Percentiles rank a stretch among this genome's conserved stretches.
Conservation (phyloP, 2,113 vertebrate species). For the Vulpes ferrilata region DNA sequence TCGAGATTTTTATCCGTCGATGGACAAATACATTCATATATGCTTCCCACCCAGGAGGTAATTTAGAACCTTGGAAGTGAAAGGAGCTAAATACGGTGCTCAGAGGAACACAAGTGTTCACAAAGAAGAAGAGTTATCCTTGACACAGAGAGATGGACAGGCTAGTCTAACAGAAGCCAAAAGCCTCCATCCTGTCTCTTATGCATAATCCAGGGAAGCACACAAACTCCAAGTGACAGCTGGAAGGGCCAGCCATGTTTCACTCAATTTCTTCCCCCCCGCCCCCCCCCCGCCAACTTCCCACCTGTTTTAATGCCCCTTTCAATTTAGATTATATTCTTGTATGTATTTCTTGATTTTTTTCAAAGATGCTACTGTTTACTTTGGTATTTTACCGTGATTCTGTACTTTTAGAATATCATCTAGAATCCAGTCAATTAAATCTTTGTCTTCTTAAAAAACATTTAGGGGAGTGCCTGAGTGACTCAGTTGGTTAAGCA, state of each 20-base stretch:
- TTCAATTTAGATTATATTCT: neutral
- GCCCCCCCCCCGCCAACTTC: slow-evolving; percentile 8
- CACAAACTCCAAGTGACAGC: slow-evolving; percentile 71
- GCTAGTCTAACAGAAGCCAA: slow-evolving; percentile 72
- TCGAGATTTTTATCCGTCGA: slow-evolving; percentile 2
- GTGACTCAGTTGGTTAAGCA: neutral
- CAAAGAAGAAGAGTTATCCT: slow-evolving; percentile 57
- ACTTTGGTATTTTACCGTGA: neutral
- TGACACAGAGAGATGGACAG: slow-evolving; percentile 69
- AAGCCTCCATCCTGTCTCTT: slow-evolving; percentile 62
- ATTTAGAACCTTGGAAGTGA: slow-evolving; percentile 45
- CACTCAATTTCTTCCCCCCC: neutral
- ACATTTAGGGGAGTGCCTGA: neutral
- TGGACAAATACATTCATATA: slow-evolving; percentile 5
- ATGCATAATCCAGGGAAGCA: slow-evolving; percentile 64
- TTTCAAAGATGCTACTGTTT: neutral
- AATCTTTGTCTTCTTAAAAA: neutral
- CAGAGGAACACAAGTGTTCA: slow-evolving; percentile 56
- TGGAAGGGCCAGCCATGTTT: slow-evolving; percentile 35
- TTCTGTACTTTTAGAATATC: neutral
- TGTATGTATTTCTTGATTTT: neutral
- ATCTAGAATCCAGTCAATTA: neutral
- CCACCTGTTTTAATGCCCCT: slow-evolving; percentile 20
- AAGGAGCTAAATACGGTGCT: neutral
- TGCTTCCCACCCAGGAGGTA: slow-evolving; percentile 67